Evolutionary conservation across 1,140 invertebrate genomes (phyloP), one percentile per base, ranked within the genome.

Genomic region (Drosophila suzukii): DNA sequence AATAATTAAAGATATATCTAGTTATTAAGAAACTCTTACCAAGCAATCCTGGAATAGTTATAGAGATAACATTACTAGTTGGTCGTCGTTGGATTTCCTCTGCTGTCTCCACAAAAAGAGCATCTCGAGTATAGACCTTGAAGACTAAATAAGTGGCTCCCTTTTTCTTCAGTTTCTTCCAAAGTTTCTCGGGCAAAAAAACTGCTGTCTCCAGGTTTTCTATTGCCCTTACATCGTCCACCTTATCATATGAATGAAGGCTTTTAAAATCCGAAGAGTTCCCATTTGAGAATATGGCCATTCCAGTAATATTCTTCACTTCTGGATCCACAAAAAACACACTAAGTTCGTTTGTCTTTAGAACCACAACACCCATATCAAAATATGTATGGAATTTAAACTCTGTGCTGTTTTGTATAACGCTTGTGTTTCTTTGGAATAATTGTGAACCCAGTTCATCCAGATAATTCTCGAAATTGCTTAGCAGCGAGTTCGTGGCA

Each of bases 241-340:
- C 7, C 3, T n/a, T 72, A 32, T 91, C 79, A 50, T 81, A 77
- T 20, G 63, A 67, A 30, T 34, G 27, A 2, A 63, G 38, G 11
- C n/a, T 15, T 32, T 6, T 24, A 13, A 63, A 63, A 3, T 43
- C 17, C 27, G 60, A 43, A 2, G 30, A 13, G 12, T 43, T 7
- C 1, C 36, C 15, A 2, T 15, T 32, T 8, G 30, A 55, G 34
- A 81, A 89, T 6, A 91, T 54, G 8, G 81, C 81, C 11, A 92
- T 86, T 0, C 91, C 91, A 0, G 90, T 81, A 12, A 92, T 76
- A 57, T 78, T 77, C 0, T 44, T 54, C 30, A 85, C 75, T 3
- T 11, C 4, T 6, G 91, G 91, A 71, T 92, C 89, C 34, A 92
- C 77, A 68, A 86, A 90, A 61, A 92, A 91, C 0, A 92, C 90